phyloP scores from a whole-genome alignment of 2,113 vertebrate species.

The Hippoglossus stenolepis region DNA sequence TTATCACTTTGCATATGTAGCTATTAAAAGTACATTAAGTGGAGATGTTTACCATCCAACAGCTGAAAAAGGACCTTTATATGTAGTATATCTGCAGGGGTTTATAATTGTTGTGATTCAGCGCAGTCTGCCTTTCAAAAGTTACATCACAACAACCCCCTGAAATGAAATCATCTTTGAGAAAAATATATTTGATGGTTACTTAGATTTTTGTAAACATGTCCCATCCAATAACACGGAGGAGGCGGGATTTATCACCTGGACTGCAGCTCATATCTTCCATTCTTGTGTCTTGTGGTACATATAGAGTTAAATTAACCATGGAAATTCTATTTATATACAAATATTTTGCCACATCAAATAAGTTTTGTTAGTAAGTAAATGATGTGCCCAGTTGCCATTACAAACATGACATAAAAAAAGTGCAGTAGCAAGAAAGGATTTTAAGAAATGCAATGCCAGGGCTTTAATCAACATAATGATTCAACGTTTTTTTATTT shows the following conservation, averaged over 20 bases:
- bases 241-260: too few species aligned
- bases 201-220: too few species aligned
- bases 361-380: neutral
- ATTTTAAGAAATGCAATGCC: neutral
- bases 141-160: constrained; percentile 24
- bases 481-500: neutral
- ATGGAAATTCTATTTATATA: too few species aligned
- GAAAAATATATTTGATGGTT: too few species aligned
- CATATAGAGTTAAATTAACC: too few species aligned
- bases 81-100: constrained; percentile 24
- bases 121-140: constrained; percentile 36
- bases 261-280: too few species aligned
- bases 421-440: neutral
- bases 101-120: constrained; percentile 21
- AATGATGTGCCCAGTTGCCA: too few species aligned
- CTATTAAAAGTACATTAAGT: constrained; percentile 26
- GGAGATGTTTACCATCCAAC: constrained; percentile 1
- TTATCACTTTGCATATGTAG: constrained; percentile 4
- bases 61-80: constrained; percentile 26
- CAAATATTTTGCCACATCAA: neutral
- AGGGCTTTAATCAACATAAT: neutral
- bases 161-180: too few species aligned
- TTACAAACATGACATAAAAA: too few species aligned
- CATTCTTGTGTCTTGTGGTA: too few species aligned
- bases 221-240: too few species aligned